Evolutionary conservation across 2,888 invertebrate genomes (phyloP).

Genomic region (Macrophya annulata): DNA sequence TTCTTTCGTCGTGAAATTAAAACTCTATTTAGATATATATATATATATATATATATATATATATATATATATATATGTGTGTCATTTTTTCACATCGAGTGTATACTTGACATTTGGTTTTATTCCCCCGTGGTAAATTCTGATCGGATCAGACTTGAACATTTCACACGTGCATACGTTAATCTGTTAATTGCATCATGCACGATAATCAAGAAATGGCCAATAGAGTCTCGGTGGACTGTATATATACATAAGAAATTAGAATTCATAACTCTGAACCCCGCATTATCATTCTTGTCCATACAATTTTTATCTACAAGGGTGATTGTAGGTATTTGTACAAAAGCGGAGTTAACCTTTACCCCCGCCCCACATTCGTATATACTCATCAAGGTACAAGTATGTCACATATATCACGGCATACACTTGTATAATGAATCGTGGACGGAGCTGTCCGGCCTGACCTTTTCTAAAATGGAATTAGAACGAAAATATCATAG

Average conservation of each 20-base stretch:
- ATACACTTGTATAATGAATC: neutral
- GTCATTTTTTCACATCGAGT: constrained; percentile 3
- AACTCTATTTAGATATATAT: too few relatives aligned
- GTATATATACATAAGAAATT: too few relatives aligned
- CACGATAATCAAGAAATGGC: too few relatives aligned
- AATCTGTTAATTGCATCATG: too few relatives aligned
- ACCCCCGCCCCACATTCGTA: neutral
- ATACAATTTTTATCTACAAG: neutral
- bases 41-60: too few relatives aligned
- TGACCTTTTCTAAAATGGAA: neutral
- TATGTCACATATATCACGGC: neutral
- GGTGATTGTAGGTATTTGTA: neutral
- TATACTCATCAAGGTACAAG: neutral
- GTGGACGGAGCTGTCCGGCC: neutral
- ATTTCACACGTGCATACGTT: too few relatives aligned
- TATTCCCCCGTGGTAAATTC: too few relatives aligned
- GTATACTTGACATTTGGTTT: constrained; percentile 24
- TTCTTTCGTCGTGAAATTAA: neutral
- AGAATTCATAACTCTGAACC: neutral
- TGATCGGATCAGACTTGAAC: too few relatives aligned
- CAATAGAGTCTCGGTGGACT: too few relatives aligned
- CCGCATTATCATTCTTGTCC: neutral
- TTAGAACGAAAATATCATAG: neutral
- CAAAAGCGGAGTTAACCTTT: neutral
- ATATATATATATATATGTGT: constrained; percentile 18